Percentiles rank a stretch among this genome's conserved stretches.
phyloP scores from a whole-genome alignment of 2,113 vertebrate species.

The Sinocyclocheilus anshuiensis region DNA sequence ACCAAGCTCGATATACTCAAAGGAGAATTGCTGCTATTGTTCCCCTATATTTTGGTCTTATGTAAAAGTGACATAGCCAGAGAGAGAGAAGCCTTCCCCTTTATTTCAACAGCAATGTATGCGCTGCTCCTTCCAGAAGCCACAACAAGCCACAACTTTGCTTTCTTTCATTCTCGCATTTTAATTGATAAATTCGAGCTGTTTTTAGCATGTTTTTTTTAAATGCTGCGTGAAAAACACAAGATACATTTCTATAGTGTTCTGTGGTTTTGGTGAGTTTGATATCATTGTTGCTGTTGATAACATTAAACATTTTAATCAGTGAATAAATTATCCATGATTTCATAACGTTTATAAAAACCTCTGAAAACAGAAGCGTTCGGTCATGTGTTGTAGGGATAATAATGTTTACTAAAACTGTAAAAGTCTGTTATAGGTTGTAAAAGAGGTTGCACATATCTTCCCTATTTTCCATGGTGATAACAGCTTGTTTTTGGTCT shows the following conservation, averaged over 20 bases:
- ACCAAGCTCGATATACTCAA: slow-evolving; percentile 49
- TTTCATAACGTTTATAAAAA: not conserved
- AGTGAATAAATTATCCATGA: not conserved
- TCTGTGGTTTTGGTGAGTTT: not conserved
- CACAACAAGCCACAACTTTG: slow-evolving; percentile 44
- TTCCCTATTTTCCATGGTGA: slow-evolving; percentile 91
- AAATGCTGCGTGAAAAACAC: not conserved
- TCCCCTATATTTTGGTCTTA: slow-evolving; percentile 55
- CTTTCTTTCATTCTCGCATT: slow-evolving; percentile 41
- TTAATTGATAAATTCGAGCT: not conserved
- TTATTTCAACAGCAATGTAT: slow-evolving; percentile 50
- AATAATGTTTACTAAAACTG: slow-evolving; percentile 75
- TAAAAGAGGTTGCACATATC: slow-evolving; percentile 87
- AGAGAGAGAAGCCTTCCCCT: slow-evolving; percentile 41
- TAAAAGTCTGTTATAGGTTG: slow-evolving; percentile 78
- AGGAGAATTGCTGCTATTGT: slow-evolving; percentile 62
- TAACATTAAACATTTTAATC: not conserved
- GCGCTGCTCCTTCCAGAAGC: slow-evolving; percentile 48
- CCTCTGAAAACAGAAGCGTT: not conserved
- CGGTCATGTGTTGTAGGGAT: not conserved
- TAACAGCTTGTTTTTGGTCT: slow-evolving; percentile 85
- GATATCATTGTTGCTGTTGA: not conserved
- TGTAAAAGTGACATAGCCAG: slow-evolving; percentile 55
- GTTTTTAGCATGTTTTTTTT: slow-evolving; percentile 12
- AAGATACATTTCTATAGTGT: not conserved